Conservation (phyloP, 2,797 vertebrate species). For the Tiaroga cobitis region DNA sequence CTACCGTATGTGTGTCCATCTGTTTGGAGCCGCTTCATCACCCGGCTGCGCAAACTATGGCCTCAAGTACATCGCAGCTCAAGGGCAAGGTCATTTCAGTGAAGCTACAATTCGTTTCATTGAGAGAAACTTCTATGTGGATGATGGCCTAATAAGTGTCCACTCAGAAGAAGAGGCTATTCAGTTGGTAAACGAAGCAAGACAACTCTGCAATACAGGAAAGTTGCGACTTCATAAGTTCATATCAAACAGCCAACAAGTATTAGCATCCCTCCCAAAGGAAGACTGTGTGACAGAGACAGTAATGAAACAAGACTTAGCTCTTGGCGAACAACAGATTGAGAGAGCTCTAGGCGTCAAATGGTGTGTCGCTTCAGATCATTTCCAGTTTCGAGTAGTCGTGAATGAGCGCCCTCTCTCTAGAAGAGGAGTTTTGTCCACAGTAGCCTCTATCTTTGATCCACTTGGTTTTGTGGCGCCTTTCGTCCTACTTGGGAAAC, state of each 20-base stretch:
- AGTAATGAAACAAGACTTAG: neutral
- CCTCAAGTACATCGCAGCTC: neutral
- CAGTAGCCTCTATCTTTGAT: neutral
- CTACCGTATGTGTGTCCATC: neutral
- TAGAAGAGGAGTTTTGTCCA: neutral
- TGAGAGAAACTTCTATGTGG: neutral
- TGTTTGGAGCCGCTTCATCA: neutral
- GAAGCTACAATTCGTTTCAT: neutral
- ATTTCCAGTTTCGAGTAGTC: neutral
- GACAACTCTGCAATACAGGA: neutral
- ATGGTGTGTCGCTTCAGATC: neutral
- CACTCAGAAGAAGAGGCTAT: neutral
- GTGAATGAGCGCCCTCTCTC: neutral
- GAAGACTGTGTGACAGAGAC: neutral
- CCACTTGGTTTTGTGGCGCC: neutral
- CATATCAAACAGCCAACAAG: neutral
- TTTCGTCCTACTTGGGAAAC: neutral
- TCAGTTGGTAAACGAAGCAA: neutral
- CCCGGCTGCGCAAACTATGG: neutral
- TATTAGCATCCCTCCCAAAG: neutral
- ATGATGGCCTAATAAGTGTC: slow-evolving; percentile 2
- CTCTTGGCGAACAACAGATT: neutral
- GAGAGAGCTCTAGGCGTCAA: neutral
- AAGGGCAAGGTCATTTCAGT: neutral
- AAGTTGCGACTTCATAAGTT: neutral